Evolutionary conservation across 2,797 vertebrate genomes (phyloP).

Genomic region (Tenualosa thibaudeaui): DNA sequence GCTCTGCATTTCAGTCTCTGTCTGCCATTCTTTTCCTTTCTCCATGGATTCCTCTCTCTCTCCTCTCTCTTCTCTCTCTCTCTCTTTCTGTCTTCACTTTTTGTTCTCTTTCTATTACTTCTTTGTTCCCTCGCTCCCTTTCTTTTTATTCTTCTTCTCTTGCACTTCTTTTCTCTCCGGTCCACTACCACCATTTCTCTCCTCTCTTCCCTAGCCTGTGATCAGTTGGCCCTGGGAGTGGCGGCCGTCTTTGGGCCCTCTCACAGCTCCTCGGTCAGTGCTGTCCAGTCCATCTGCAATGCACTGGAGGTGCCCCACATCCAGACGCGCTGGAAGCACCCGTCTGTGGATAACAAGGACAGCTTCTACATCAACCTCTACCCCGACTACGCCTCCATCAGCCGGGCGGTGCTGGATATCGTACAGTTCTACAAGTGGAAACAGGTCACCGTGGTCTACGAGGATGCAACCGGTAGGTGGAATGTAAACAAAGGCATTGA

Average conservation of each 20-base stretch:
- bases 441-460: conserved; percentile 92
- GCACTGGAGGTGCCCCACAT: conserved; percentile 98
- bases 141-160: no score
- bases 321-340: conserved; percentile 97
- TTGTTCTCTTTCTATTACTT: not conserved
- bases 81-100: not conserved
- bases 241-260: conserved; percentile 94
- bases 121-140: not conserved
- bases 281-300: conserved; percentile 97
- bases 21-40: not conserved
- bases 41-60: not conserved
- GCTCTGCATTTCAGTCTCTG: not conserved
- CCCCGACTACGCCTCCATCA: conserved; percentile 93
- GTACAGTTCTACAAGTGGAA: conserved; percentile 97
- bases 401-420: conserved; percentile 90
- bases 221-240: conserved; percentile 94
- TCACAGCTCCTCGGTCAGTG: conserved; percentile 94
- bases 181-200: not conserved
- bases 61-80: not conserved
- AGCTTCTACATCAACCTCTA: conserved; percentile 96
- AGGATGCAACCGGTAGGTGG: conserved; percentile 89
- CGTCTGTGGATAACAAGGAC: conserved; percentile 90
- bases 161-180: no score
- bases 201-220: conserved; percentile 79
- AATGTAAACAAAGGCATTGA: not conserved